Conservation (phyloP, 2,113 vertebrate genomes). For the Lepisosteus osseus region DNA sequence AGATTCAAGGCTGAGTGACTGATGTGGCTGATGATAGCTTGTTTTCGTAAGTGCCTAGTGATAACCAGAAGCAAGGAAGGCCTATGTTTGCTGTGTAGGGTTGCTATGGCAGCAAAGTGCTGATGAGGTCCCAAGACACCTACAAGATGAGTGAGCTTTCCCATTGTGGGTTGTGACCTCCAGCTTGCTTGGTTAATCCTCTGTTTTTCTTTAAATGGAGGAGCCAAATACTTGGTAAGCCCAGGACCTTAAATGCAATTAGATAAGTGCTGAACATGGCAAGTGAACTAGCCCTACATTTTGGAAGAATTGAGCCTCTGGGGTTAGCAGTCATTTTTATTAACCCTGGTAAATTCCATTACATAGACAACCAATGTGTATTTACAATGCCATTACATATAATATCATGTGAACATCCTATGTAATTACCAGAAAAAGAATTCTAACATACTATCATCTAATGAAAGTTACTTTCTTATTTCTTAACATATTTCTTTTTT, state of each 20-base stretch:
- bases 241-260: not conserved
- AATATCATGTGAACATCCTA: too few relatives aligned
- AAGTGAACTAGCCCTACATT: not conserved
- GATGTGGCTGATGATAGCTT: not conserved
- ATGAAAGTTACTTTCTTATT: too few relatives aligned
- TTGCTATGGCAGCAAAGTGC: slow-evolving; percentile 59
- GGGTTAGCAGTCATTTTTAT: too few relatives aligned
- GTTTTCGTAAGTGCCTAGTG: slow-evolving; percentile 6
- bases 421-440: too few relatives aligned
- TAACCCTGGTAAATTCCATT: too few relatives aligned
- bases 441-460: too few relatives aligned
- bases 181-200: slow-evolving; percentile 28
- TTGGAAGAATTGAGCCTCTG: too few relatives aligned
- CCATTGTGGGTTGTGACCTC: slow-evolving; percentile 40
- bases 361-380: too few relatives aligned
- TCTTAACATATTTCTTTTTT: too few relatives aligned
- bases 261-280: slow-evolving; percentile 1
- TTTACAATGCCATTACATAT: too few relatives aligned
- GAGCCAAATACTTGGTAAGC: not conserved
- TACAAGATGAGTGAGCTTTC: slow-evolving; percentile 43
- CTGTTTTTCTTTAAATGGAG: slow-evolving; percentile 16
- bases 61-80: slow-evolving; percentile 28
- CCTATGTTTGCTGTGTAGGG: slow-evolving; percentile 32
- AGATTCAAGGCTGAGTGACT: not conserved
- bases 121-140: slow-evolving; percentile 57